These are phyloP conservation scores for Vanessa atalanta DNA, from an alignment of 1,140 invertebrate species.

Conservation along the genomic window DNA sequence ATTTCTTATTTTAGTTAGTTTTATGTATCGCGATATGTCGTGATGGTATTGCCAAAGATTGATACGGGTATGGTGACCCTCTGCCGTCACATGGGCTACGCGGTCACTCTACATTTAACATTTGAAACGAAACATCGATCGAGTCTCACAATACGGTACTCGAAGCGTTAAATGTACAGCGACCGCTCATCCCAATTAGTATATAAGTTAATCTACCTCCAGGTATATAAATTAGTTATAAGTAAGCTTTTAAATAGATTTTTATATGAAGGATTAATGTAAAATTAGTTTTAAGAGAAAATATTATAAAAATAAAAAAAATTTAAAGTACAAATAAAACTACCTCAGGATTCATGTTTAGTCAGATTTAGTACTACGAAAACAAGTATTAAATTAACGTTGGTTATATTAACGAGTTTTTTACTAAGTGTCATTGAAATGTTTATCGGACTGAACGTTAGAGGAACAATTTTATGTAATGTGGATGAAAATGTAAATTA, in stretches of 20 bases:
- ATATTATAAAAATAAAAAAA: conserved; percentile 64
- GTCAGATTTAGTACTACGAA: conserved; percentile 48
- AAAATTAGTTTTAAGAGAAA: conserved; percentile 64
- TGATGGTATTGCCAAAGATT: conserved; percentile 82
- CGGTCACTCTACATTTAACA: conserved; percentile 54
- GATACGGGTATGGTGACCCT: conserved; percentile 81
- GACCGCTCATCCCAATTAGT: conserved; percentile 64
- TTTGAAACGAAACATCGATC: conserved; percentile 15
- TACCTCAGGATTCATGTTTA: conserved; percentile 80
- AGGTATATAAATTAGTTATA: conserved; percentile 72
- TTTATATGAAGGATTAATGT: conserved; percentile 77
- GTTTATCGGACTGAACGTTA: conserved; percentile 48
- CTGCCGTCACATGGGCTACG: conserved; percentile 75
- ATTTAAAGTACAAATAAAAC: conserved; percentile 79
- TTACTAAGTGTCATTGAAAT: conserved; percentile 39
- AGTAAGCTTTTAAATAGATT: conserved; percentile 77
- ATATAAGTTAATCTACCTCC: conserved; percentile 81
- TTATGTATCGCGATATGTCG: conserved; percentile 75
- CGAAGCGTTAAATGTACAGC: conserved; percentile 41
- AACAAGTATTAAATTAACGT: conserved; percentile 58
- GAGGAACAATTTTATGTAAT: conserved; percentile 51
- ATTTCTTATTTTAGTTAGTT: conserved; percentile 41
- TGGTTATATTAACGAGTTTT: conserved; percentile 47
- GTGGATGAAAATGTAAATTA: conserved; percentile 38
- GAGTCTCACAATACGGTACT: neutral